Percentiles rank a stretch among this genome's conserved stretches.
phyloP scores from a whole-genome alignment of 2,113 vertebrate genomes.

The Otolemur garnettii region DNA sequence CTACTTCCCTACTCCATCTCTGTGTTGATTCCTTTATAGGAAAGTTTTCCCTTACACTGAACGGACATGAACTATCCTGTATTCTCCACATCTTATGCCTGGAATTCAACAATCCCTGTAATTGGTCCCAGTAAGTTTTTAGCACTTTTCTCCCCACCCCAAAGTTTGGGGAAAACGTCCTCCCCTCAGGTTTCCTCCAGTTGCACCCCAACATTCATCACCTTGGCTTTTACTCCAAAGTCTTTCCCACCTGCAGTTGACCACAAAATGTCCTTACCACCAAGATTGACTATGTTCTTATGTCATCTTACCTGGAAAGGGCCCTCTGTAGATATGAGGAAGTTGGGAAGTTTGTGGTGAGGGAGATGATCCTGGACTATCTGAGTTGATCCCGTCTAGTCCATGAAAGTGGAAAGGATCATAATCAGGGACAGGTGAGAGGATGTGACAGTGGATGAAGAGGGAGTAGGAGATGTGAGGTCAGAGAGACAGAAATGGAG shows the following conservation, averaged over 20 bases:
- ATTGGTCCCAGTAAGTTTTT: fast-evolving
- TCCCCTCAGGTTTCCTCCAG: not conserved
- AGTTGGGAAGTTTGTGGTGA: too few species aligned
- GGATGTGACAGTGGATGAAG: fast-evolving
- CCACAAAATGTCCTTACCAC: fast-evolving
- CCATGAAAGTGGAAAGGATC: not conserved
- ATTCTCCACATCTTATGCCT: fast-evolving
- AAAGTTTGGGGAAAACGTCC: fast-evolving
- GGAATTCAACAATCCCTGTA: fast-evolving
- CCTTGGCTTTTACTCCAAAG: not conserved
- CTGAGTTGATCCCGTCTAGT: not conserved
- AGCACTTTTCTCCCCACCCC: not conserved
- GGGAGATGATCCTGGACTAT: not conserved
- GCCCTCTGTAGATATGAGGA: not conserved
- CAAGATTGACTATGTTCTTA: fast-evolving
- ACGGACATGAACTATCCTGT: fast-evolving
- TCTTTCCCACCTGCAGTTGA: not conserved
- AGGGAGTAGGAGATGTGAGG: not conserved
- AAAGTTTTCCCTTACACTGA: not conserved
- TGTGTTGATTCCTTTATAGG: not conserved
- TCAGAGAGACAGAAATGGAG: not conserved
- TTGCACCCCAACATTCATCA: fast-evolving
- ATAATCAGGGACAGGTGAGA: fast-evolving
- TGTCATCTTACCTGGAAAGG: not conserved
- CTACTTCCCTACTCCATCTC: not conserved